Evolutionary conservation across 2,113 vertebrate species (phyloP).

Genomic region (Seriola rivoliana): DNA sequence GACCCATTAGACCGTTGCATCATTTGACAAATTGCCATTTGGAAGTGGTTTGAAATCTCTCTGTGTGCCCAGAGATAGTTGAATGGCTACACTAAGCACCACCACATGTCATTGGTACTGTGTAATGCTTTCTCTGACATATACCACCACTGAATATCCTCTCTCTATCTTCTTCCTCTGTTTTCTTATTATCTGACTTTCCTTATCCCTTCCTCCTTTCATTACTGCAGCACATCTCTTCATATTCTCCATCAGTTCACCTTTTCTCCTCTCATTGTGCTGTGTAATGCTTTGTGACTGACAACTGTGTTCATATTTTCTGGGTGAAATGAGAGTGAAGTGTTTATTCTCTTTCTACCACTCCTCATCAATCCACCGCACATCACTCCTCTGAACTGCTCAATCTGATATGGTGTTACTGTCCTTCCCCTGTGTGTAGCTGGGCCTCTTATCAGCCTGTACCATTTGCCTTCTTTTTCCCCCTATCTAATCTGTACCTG

Average conservation of each 20-base stretch:
- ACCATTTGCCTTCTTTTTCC: neutral
- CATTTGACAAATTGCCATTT: constrained; percentile 6
- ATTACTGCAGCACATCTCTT: constrained; percentile 7
- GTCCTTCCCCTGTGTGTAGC: neutral
- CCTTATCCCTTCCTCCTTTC: constrained; percentile 6
- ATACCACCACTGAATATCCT: neutral
- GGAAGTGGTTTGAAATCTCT: constrained; percentile 19
- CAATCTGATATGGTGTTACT: constrained; percentile 26
- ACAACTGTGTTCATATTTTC: constrained; percentile 49
- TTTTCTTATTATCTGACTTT: constrained; percentile 25
- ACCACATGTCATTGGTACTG: neutral
- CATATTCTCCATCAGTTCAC: constrained; percentile 20
- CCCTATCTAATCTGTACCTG: neutral
- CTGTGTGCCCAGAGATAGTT: neutral
- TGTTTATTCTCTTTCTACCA: constrained; percentile 11
- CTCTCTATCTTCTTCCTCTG: constrained; percentile 5
- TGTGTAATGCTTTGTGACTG: constrained; percentile 18
- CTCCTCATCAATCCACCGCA: constrained; percentile 40
- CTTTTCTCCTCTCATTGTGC: constrained; percentile 12
- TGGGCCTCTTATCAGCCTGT: constrained; percentile 2
- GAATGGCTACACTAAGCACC: neutral
- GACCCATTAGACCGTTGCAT: neutral
- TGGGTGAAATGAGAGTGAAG: constrained; percentile 35
- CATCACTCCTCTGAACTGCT: constrained; percentile 8
- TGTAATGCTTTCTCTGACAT: constrained; percentile 13